Evolutionary conservation across 1,140 invertebrate species (phyloP).

Genomic region (Rhagoletis pomonella): DNA sequence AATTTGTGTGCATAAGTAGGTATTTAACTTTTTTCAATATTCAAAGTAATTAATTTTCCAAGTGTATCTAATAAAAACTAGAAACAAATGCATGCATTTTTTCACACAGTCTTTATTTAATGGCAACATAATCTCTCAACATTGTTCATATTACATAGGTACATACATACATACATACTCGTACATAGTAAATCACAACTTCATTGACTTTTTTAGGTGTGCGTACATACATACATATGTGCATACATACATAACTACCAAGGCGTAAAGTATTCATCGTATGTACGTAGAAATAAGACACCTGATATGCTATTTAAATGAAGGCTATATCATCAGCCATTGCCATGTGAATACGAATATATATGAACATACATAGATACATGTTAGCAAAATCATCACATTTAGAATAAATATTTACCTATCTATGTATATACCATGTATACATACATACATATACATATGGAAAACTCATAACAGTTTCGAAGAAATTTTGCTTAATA

Average conservation of each 20-base stretch:
- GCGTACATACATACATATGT: neutral
- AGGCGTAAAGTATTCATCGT: neutral
- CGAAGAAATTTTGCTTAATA: neutral
- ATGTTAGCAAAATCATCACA: neutral
- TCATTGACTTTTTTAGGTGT: neutral
- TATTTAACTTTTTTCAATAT: neutral
- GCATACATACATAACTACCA: neutral
- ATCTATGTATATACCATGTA: neutral
- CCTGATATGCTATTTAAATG: neutral
- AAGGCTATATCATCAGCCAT: neutral
- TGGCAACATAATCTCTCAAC: slow-evolving; percentile 21
- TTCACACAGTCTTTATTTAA: neutral
- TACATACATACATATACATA: neutral
- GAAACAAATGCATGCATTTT: neutral
- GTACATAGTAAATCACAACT: neutral
- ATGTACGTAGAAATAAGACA: neutral
- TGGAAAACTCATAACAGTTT: neutral
- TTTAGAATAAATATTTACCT: neutral
- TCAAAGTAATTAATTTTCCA: neutral
- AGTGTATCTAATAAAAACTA: neutral
- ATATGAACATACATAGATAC: neutral
- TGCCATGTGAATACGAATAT: neutral
- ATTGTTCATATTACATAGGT: neutral
- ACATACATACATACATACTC: neutral
- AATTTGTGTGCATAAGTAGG: too few species aligned